Conservation (phyloP, 2,113 vertebrate genomes). For the Forbesichthys papilliferus region DNA sequence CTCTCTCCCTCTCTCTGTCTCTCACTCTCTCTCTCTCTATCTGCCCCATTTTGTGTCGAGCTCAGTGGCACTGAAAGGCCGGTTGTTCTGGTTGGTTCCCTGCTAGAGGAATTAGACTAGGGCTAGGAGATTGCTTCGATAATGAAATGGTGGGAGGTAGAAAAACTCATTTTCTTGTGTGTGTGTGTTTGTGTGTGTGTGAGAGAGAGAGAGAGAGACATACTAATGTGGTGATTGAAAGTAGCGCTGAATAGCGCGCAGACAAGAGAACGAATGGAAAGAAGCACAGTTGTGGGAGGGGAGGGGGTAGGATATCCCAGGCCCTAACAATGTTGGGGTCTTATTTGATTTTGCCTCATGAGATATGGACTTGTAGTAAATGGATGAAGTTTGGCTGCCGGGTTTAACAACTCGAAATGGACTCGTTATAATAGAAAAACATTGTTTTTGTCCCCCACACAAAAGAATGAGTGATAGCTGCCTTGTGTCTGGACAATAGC, state of each 20-base stretch:
- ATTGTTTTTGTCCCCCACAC: conserved; percentile 47
- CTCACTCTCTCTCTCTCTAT: background rate
- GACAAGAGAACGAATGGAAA: conserved; percentile 24
- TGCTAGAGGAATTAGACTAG: conserved; percentile 65
- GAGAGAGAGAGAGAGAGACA: conserved; percentile 37
- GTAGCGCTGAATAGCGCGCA: conserved; percentile 42
- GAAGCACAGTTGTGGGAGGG: background rate
- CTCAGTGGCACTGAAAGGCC: conserved; percentile 48
- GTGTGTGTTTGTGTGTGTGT: conserved; percentile 17
- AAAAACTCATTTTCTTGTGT: conserved; percentile 66
- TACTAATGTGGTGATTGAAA: conserved; percentile 65
- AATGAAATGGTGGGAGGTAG: conserved; percentile 75
- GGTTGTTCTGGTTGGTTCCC: conserved; percentile 39
- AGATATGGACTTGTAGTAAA: conserved; percentile 35
- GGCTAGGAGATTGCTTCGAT: conserved; percentile 68
- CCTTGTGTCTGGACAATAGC: conserved; percentile 62
- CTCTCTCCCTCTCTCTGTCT: conserved; percentile 3
- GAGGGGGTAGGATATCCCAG: conserved; percentile 4
- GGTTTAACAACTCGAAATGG: conserved; percentile 34
- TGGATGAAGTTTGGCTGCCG: conserved; percentile 23
- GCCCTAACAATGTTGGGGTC: conserved; percentile 22
- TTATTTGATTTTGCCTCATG: conserved; percentile 47
- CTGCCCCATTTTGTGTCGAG: conserved; percentile 57
- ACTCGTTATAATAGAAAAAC: conserved; percentile 34
- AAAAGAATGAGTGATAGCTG: conserved; percentile 42